These are phyloP conservation scores for Luehdorfia chinensis DNA, from an alignment of 1,140 invertebrate genomes.

Conservation along the genomic window DNA sequence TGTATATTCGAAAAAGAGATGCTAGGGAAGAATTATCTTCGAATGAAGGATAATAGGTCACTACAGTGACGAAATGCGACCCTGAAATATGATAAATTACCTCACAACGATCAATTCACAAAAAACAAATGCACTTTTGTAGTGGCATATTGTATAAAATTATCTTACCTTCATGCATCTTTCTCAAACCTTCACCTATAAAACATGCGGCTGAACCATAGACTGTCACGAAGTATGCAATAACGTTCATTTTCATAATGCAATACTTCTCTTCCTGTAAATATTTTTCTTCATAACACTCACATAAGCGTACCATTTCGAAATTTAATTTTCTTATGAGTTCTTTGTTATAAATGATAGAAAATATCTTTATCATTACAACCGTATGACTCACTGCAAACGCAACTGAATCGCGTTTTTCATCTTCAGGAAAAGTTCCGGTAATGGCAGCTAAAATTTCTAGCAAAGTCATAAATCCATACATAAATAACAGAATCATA, in stretches of 20 bases:
- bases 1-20: conserved; percentile 34
- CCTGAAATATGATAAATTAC: conserved; percentile 34
- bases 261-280: conserved; percentile 48
- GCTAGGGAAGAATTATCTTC: conserved; percentile 40
- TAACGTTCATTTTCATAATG: conserved; percentile 54
- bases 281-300: conserved; percentile 39
- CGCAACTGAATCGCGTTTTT: conserved; percentile 51
- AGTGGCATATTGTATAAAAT: conserved; percentile 3
- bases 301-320: conserved; percentile 44
- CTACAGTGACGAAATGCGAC: conserved; percentile 54
- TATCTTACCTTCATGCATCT: conserved; percentile 39
- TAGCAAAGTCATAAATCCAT: conserved; percentile 49
- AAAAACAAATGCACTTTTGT: conserved; percentile 1
- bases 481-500: conserved; percentile 36
- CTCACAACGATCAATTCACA: neutral
- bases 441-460: conserved; percentile 54
- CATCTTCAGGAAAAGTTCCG: conserved; percentile 51
- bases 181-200: conserved; percentile 52
- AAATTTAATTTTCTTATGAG: conserved; percentile 41
- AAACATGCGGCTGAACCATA: conserved; percentile 44
- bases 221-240: conserved; percentile 45
- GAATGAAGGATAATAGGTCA: conserved; percentile 53
- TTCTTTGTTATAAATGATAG: conserved; percentile 44
- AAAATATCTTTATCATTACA: conserved; percentile 58
- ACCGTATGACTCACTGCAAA: conserved; percentile 58